Conservation (phyloP, 2,797 vertebrate species). For the Macrochelys suwanniensis region DNA sequence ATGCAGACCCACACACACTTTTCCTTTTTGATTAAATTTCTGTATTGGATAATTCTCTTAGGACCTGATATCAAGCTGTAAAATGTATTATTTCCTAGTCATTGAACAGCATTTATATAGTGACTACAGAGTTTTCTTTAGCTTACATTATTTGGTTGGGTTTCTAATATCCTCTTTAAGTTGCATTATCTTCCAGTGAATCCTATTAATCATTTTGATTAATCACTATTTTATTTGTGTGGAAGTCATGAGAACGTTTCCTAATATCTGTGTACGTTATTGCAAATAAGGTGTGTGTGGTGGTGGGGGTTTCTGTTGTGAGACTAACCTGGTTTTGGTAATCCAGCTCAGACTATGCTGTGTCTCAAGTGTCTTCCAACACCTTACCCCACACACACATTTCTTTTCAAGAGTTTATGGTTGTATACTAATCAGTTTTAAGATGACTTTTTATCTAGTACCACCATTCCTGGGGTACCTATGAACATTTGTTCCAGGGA, state of each 20-base stretch:
- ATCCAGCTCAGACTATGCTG: not conserved
- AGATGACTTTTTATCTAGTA: not conserved
- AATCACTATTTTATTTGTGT: not conserved
- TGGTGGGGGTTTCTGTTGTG: not conserved
- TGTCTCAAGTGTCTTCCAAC: not conserved
- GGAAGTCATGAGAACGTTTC: not conserved
- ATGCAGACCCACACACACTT: slow-evolving; percentile 54
- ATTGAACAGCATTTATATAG: not conserved
- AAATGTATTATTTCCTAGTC: not conserved
- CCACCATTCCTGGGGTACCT: not conserved
- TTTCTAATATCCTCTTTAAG: not conserved
- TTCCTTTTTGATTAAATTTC: slow-evolving; percentile 57
- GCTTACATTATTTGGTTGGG: not conserved
- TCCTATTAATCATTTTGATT: slow-evolving; percentile 19
- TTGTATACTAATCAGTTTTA: not conserved
- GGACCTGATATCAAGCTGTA: slow-evolving; percentile 6
- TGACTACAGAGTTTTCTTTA: not conserved
- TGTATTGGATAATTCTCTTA: slow-evolving; percentile 50
- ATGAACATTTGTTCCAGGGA: not conserved
- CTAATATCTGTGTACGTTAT: not conserved
- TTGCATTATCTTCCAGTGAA: not conserved
- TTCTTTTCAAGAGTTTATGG: not conserved
- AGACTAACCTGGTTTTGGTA: not conserved
- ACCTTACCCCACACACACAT: not conserved
- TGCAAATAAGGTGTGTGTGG: slow-evolving; percentile 5